phyloP scores from a whole-genome alignment of 2,113 vertebrate genomes.

The Trinectes maculatus region DNA sequence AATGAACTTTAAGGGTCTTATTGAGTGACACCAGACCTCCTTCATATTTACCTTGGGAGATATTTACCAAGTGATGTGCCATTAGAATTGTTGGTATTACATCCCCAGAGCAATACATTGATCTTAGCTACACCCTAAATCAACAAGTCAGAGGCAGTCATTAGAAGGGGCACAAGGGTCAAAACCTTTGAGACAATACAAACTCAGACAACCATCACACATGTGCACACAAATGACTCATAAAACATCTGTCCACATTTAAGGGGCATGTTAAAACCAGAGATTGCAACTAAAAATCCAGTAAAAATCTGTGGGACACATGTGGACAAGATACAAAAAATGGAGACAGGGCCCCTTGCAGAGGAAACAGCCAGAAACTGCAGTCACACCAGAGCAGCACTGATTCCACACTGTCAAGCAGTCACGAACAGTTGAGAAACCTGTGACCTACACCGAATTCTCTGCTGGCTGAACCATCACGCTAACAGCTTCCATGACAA shows the following conservation, averaged over 20 bases:
- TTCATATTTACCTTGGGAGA: conserved; percentile 2
- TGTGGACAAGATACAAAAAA: conserved; percentile 4
- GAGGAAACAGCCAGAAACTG: conserved; percentile 1
- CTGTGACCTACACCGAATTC: conserved; percentile 5
- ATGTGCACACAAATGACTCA: neutral
- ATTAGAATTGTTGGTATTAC: conserved; percentile 13
- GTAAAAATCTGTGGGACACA: conserved; percentile 21
- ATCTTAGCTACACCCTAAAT: neutral
- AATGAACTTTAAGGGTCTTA: neutral
- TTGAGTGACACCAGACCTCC: neutral
- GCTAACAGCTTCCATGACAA: neutral
- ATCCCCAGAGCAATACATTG: conserved; percentile 18
- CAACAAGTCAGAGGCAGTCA: conserved; percentile 10
- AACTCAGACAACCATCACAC: conserved; percentile 12
- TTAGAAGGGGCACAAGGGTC: conserved; percentile 28
- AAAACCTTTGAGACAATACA: conserved; percentile 12
- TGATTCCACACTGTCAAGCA: too few species aligned
- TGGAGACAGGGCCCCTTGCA: neutral
- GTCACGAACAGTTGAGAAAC: neutral
- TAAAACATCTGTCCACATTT: conserved; percentile 5
- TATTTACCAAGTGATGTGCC: conserved; percentile 6
- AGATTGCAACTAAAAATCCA: neutral
- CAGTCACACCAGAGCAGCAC: neutral
- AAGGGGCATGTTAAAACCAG: neutral
- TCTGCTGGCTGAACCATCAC: neutral